Conservation (phyloP, 2,113 vertebrate species). For the Apistogramma diplotaenia region DNA sequence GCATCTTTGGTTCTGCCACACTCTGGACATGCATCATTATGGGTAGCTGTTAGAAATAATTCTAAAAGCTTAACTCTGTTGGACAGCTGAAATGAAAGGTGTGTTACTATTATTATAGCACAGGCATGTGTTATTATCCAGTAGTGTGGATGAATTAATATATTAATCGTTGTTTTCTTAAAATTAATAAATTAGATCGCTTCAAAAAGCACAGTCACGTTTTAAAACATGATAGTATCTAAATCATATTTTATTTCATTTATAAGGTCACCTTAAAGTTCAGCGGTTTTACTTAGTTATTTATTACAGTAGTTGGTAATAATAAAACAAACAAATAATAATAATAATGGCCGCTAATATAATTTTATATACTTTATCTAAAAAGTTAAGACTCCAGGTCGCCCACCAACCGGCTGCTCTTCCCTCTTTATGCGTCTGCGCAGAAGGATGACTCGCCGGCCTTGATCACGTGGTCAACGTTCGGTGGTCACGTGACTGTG, state of each 20-base stretch:
- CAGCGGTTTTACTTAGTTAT: neutral
- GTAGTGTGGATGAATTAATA: neutral
- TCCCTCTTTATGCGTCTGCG: neutral
- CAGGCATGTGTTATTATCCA: neutral
- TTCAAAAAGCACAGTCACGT: neutral
- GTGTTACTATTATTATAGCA: too few species aligned
- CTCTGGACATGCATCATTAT: too few species aligned
- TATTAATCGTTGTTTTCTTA: neutral
- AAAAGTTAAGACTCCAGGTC: neutral
- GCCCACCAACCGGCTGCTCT: neutral
- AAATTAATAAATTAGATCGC: too few species aligned
- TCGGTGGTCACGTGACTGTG: neutral
- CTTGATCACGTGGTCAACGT: neutral
- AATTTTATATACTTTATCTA: neutral
- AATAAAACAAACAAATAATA: fast-evolving
- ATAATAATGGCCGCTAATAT: neutral
- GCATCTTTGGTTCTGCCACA: neutral
- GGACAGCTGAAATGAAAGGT: neutral
- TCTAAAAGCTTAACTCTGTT: neutral
- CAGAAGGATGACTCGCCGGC: too few species aligned
- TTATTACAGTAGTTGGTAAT: neutral
- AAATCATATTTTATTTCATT: neutral
- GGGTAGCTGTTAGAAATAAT: neutral
- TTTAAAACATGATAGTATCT: neutral
- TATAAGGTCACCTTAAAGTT: neutral